Evolutionary conservation across 2,888 invertebrate genomes (phyloP).

Genomic region (Aethes cnicana): DNA sequence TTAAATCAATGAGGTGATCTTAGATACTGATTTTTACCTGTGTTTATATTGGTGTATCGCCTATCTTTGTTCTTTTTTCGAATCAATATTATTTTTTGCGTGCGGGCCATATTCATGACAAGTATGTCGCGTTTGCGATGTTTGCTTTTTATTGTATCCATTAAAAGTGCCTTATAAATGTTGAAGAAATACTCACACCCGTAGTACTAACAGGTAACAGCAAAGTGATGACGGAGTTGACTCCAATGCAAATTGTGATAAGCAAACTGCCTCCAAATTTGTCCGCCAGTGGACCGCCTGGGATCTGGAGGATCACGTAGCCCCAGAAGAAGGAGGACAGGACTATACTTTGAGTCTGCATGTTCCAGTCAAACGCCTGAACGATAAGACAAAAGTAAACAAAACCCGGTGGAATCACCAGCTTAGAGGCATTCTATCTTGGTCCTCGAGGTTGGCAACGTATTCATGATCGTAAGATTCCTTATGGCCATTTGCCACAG

Average conservation of each 20-base stretch:
- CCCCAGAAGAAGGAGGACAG: constrained; percentile 80
- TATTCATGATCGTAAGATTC: no score
- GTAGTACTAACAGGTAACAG: constrained; percentile 41
- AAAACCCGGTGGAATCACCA: no score
- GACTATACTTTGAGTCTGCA: constrained; percentile 62
- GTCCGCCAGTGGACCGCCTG: constrained; percentile 85
- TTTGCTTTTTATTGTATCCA: neutral
- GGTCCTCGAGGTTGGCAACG: no score
- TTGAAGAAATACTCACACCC: constrained; percentile 40
- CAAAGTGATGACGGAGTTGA: constrained; percentile 57
- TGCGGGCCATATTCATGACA: no score
- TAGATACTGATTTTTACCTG: no score
- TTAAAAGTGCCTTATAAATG: neutral
- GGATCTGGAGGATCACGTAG: constrained; percentile 85
- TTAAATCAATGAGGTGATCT: no score
- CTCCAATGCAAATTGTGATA: constrained; percentile 48
- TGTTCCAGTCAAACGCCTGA: constrained; percentile 71
- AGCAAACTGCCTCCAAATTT: constrained; percentile 85
- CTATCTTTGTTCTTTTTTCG: no score
- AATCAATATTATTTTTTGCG: no score
- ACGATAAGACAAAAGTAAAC: no score
- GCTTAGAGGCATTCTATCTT: no score
- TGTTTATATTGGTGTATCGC: no score
- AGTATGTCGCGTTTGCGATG: neutral
- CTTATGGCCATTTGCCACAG: no score